Evolutionary conservation across 2,113 vertebrate species (phyloP).

Genomic region (Loxodonta africana): DNA sequence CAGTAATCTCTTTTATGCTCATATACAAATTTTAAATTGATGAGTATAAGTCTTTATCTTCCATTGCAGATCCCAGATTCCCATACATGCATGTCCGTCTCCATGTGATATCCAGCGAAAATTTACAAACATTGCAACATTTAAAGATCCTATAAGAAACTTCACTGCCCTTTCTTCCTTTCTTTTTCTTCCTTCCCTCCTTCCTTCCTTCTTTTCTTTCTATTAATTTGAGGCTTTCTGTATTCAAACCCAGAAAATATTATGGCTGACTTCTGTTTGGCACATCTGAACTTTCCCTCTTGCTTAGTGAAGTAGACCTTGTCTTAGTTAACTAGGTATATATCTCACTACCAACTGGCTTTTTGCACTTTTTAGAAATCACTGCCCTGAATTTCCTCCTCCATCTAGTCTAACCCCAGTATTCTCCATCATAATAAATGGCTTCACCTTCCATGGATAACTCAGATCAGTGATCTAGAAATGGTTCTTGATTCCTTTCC

Average conservation of each 20-base stretch:
- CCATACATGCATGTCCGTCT: background rate
- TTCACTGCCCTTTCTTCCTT: background rate
- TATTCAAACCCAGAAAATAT: background rate
- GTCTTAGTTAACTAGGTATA: background rate
- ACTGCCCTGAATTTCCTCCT: background rate
- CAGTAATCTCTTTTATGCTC: background rate
- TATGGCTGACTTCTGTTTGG: background rate
- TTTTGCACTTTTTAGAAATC: constrained; percentile 28
- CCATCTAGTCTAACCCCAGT: background rate
- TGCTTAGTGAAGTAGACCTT: background rate
- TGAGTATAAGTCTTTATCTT: background rate
- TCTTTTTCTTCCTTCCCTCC: background rate
- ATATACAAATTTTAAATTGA: background rate
- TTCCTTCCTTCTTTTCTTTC: background rate
- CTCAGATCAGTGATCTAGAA: background rate
- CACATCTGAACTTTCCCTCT: background rate
- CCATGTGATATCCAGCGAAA: background rate
- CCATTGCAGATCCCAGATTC: background rate
- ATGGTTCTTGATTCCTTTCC: background rate
- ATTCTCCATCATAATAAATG: background rate
- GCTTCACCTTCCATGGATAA: background rate
- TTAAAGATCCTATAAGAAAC: background rate
- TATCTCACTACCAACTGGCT: background rate
- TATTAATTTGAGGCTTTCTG: background rate
- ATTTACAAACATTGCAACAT: background rate